Evolutionary conservation across 2,113 vertebrate genomes (phyloP), one percentile per base, ranked within the genome.

Genomic region (Petroica traversi): DNA sequence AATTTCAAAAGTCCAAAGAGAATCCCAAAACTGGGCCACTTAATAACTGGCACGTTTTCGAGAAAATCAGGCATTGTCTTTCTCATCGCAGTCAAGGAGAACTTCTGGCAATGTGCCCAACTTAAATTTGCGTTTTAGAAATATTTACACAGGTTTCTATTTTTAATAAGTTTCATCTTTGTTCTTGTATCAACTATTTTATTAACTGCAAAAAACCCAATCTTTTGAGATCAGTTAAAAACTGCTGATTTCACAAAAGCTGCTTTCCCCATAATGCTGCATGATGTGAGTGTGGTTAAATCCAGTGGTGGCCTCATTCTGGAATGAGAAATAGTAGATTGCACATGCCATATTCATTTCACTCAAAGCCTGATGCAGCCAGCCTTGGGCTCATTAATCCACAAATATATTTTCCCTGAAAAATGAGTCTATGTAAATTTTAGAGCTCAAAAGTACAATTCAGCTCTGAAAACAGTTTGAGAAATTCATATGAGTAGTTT

Each of bases 351-450:
- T 66, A 94, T 90, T 85, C 66, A 80, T 96, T 95, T 94, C 92
- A 63, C 59, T 93, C 71, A 36, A 31, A 89, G 73, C 34, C 62
- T n/a, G 49, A 58, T 41, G 64, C 85, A 92, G 85, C 41, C 85
- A 80, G 85, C 31, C 71, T 38, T 55, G 68, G 74, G 52, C 64
- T 95, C 81, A 84, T 97, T 92, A 94, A 93, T 91, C 74, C 81
- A 40, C 74, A 90, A 85, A 66, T 87, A 62, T 17, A 15, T 95
- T 94, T 96, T 86, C 66, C 85, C 49, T 94, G 87, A 94, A 94
- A 96, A 95, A 96, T 87, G 84, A 76, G 28, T 83, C 71, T 67
- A 73, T 95, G 79, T 85, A 95, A 71, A 96, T 96, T 88, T 92
- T 73, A 88, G 64, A 85, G 67, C 22, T 91, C 51, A 36, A 23